Evolutionary conservation across 2,888 invertebrate genomes (phyloP).

Genomic region (Orthosia incerta): DNA sequence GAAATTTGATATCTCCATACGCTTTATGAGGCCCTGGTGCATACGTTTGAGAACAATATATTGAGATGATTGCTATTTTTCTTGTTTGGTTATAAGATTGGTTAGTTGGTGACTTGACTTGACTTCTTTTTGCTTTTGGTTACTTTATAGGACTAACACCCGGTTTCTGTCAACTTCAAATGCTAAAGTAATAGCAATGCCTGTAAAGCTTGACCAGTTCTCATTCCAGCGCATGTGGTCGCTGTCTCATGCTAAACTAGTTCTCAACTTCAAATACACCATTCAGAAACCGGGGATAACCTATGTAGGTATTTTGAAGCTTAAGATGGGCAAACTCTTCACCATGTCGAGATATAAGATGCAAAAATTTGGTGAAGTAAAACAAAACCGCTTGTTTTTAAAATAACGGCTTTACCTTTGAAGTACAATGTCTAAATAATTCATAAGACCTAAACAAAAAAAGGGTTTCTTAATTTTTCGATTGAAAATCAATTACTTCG

Average conservation of each 20-base stretch:
- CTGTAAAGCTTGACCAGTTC: too few species aligned
- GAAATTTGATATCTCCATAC: constrained; percentile 90
- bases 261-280: too few species aligned
- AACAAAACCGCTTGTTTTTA: not conserved
- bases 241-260: too few species aligned
- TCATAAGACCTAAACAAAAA: constrained; percentile 44
- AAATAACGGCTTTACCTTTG: not conserved
- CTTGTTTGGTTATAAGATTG: constrained; percentile 30
- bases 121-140: not conserved
- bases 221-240: too few species aligned
- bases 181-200: too few species aligned
- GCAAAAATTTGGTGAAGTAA: not conserved
- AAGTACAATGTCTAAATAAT: constrained; percentile 47
- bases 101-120: constrained; percentile 1
- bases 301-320: not conserved
- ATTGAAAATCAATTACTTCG: constrained; percentile 58
- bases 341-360: not conserved
- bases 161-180: too few species aligned
- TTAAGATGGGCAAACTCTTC: not conserved
- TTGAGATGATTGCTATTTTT: constrained; percentile 41
- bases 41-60: constrained; percentile 69
- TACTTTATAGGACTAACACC: not conserved
- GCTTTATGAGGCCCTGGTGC: constrained; percentile 86
- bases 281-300: too few species aligned
- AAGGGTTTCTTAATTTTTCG: constrained; percentile 45